Evolutionary conservation across 2,888 invertebrate genomes (phyloP).

Genomic region (Achlya flavicornis): DNA sequence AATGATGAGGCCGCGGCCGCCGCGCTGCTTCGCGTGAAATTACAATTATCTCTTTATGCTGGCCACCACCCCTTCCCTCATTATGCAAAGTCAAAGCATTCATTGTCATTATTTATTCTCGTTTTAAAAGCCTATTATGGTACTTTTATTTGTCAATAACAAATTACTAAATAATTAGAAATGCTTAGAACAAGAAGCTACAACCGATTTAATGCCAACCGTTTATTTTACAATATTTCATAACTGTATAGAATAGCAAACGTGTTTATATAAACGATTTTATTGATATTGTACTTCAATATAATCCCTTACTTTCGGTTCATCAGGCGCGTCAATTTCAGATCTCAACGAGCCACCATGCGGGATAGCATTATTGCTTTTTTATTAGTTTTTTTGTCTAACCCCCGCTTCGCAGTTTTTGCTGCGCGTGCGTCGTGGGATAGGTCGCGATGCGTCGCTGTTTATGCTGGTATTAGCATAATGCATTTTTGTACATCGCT

Average conservation of each 20-base stretch:
- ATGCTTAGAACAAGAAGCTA: no score
- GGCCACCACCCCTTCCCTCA: conserved; percentile 63
- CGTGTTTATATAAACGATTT: background rate
- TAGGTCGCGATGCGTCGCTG: conserved; percentile 68
- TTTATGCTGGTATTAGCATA: conserved; percentile 84
- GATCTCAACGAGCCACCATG: conserved; percentile 78
- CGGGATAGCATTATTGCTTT: conserved; percentile 83
- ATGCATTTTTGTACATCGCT: conserved; percentile 64
- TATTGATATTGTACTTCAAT: conserved; percentile 13
- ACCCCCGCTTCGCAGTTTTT: conserved; percentile 77
- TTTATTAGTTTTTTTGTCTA: conserved; percentile 79
- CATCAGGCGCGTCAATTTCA: conserved; percentile 79
- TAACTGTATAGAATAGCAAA: background rate
- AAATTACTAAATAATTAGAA: background rate
- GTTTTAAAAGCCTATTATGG: conserved; percentile 19
- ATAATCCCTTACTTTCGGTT: conserved; percentile 64
- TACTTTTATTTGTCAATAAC: background rate
- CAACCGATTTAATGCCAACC: no score
- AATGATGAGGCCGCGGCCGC: conserved; percentile 60
- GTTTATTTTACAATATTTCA: background rate
- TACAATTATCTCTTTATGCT: conserved; percentile 76
- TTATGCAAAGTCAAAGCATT: conserved; percentile 76
- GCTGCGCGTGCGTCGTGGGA: conserved; percentile 76
- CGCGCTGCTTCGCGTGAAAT: conserved; percentile 71
- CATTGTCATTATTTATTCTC: conserved; percentile 43